A percentile compares a stretch with the other conserved stretches of the same genome.
Evolutionary conservation across 2,888 invertebrate species (phyloP).

Genomic region (Epsilonema sp.): DNA sequence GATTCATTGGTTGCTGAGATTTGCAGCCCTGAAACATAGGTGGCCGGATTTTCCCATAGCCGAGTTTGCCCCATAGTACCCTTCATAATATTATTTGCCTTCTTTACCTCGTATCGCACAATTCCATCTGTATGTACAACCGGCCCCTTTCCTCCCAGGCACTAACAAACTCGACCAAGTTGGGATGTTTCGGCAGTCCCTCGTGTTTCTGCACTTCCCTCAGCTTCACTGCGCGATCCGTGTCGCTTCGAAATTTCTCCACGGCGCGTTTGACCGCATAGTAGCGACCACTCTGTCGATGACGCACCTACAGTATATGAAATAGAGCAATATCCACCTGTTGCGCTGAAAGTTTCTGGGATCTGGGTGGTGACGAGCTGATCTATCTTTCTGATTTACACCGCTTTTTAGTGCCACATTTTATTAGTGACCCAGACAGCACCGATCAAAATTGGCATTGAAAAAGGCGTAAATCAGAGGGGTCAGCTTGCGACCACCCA

Average conservation of each 20-base stretch:
- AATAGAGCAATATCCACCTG: constrained; percentile 3
- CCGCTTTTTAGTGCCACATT: too few relatives aligned
- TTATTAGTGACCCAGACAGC: too few relatives aligned
- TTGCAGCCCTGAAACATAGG: too few relatives aligned
- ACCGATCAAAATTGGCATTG: constrained; percentile 47
- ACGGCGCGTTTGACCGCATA: constrained; percentile 49
- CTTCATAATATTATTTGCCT: too few relatives aligned
- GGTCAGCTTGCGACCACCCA: too few relatives aligned
- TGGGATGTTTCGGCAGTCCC: constrained; percentile 44
- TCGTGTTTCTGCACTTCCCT: constrained; percentile 43
- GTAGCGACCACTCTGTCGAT: constrained; percentile 43
- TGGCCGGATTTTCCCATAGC: too few relatives aligned
- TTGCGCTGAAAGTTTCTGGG: too few relatives aligned
- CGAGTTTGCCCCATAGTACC: too few relatives aligned
- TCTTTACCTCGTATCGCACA: constrained; percentile 42
- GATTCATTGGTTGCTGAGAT: too few relatives aligned
- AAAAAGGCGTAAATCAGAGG: too few relatives aligned
- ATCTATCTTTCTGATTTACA: too few relatives aligned
- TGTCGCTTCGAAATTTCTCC: constrained; percentile 13
- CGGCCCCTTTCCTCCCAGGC: constrained; percentile 53
- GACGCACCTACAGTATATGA: constrained; percentile 45
- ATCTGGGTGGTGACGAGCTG: too few relatives aligned
- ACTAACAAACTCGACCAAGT: constrained; percentile 45
- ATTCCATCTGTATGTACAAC: constrained; percentile 49
- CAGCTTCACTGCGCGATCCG: constrained; percentile 14